Conservation (phyloP, 2,113 vertebrate species). For the Hystrix brachyura region DNA sequence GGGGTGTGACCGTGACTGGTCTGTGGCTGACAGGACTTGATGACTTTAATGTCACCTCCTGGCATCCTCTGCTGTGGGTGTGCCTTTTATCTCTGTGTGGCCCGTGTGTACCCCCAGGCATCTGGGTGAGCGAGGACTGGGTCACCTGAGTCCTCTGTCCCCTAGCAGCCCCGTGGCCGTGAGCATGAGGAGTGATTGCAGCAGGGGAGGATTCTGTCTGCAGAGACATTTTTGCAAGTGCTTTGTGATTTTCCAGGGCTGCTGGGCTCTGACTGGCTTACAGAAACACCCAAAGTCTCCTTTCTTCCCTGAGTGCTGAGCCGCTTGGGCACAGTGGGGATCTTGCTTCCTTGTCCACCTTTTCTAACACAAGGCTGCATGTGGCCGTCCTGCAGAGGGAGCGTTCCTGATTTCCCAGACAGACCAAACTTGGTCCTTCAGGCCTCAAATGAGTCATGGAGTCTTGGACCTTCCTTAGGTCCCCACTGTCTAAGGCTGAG, state of each 20-base stretch:
- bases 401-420: fast-evolving
- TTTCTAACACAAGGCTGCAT: fast-evolving
- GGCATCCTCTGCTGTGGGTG: fast-evolving
- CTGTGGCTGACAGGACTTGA: fast-evolving
- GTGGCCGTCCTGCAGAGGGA: fast-evolving
- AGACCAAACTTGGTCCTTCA: too few species aligned
- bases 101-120: too few species aligned
- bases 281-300: not conserved
- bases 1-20: not conserved
- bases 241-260: not conserved
- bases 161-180: not conserved
- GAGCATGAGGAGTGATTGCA: fast-evolving
- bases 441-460: fast-evolving
- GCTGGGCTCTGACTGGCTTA: fast-evolving
- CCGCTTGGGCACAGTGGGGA: fast-evolving
- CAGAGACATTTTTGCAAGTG: fast-evolving
- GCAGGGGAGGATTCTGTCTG: not conserved
- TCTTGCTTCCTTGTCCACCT: fast-evolving
- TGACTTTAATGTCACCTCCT: not conserved
- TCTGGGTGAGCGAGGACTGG: fast-evolving
- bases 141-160: fast-evolving
- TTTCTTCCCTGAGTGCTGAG: too few species aligned
- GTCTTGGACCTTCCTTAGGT: fast-evolving
- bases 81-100: too few species aligned
- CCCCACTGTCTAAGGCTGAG: fast-evolving